phyloP scores from a whole-genome alignment of 2,113 vertebrate genomes.

The Actenoides lindsayi region DNA sequence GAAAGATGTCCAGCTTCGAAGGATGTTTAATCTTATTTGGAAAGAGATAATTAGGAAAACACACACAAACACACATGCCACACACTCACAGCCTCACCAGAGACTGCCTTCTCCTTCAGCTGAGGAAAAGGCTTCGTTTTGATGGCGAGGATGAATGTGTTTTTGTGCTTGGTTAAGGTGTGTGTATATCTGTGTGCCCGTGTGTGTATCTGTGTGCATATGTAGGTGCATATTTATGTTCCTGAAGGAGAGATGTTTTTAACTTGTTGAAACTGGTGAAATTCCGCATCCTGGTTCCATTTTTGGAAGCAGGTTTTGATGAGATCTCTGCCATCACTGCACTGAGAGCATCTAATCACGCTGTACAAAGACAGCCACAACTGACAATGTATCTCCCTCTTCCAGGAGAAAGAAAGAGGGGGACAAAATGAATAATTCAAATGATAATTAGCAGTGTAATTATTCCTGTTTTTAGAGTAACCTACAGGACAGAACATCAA shows the following conservation, averaged over 20 bases:
- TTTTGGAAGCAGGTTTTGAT: conserved; percentile 43
- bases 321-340: background rate
- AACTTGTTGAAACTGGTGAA: background rate
- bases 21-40: conserved; percentile 54
- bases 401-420: conserved; percentile 46
- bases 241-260: background rate
- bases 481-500: conserved; percentile 69
- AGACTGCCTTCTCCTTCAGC: background rate
- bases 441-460: conserved; percentile 65
- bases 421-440: conserved; percentile 72
- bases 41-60: conserved; percentile 46
- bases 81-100: background rate
- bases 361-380: background rate
- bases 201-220: background rate
- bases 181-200: background rate
- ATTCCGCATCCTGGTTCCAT: background rate
- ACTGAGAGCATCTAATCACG: conserved; percentile 51
- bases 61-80: conserved; percentile 26
- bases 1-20: conserved; percentile 53
- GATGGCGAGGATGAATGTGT: background rate
- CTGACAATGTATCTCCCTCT: conserved; percentile 57
- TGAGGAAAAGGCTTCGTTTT: background rate
- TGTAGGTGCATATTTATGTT: background rate
- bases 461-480: conserved; percentile 73
- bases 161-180: background rate